Evolutionary conservation across 2,113 vertebrate species (phyloP).

Genomic region (Ornithorhynchus anatinus): DNA sequence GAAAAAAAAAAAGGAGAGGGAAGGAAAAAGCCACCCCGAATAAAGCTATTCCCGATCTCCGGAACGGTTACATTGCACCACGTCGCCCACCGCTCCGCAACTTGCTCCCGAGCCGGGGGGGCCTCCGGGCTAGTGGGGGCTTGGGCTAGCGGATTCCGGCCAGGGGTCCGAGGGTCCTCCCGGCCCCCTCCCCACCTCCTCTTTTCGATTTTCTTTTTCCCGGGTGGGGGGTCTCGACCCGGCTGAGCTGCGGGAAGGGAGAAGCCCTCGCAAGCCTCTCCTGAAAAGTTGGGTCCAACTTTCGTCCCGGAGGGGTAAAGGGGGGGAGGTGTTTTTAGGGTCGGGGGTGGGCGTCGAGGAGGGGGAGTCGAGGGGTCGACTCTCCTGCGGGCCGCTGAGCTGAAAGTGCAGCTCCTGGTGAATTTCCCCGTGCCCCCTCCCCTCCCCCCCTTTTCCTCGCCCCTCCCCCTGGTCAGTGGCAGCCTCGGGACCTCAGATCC

Average conservation of each 20-base stretch:
- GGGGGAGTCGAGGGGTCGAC: constrained; percentile 4
- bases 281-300: constrained; percentile 50
- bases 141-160: not conserved
- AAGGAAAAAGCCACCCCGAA: not conserved
- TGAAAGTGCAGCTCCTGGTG: constrained; percentile 34
- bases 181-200: too few species aligned
- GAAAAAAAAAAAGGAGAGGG: too few species aligned
- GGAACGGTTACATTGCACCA: not conserved
- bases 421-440: constrained; percentile 35
- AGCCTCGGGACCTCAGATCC: constrained; percentile 32
- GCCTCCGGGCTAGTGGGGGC: not conserved
- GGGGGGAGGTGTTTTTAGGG: not conserved
- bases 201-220: not conserved
- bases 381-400: constrained; percentile 21
- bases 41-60: not conserved
- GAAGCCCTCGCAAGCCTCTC: constrained; percentile 25
- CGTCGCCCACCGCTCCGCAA: not conserved
- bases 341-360: too few species aligned
- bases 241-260: constrained; percentile 12
- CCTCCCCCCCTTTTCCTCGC: constrained; percentile 1
- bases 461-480: constrained; percentile 44
- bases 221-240: constrained; percentile 22
- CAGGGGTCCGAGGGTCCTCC: not conserved
- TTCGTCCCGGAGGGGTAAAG: constrained; percentile 16
- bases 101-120: not conserved